phyloP scores from a whole-genome alignment of 2,113 vertebrate genomes.

The Asarcornis scutulata region DNA sequence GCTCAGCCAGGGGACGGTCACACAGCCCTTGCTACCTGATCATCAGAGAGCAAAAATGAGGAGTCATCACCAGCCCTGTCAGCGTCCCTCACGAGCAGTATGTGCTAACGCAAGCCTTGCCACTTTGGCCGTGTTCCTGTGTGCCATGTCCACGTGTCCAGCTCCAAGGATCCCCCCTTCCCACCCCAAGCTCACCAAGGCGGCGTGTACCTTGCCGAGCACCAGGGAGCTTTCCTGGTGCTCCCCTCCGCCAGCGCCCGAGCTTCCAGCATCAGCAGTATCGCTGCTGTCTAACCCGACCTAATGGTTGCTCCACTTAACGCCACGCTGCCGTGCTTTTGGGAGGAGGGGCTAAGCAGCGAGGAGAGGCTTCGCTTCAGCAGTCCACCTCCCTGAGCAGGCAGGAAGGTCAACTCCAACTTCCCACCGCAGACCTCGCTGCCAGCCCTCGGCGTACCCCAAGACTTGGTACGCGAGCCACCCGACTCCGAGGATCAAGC shows the following conservation, averaged over 20 bases:
- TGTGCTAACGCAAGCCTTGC: background rate
- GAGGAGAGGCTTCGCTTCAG: background rate
- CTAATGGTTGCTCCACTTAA: background rate
- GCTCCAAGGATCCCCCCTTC: background rate
- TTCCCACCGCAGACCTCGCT: background rate
- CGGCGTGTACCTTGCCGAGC: background rate
- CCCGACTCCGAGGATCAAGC: background rate
- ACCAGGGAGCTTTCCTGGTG: background rate
- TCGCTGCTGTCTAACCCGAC: background rate
- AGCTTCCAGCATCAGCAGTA: background rate
- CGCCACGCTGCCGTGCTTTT: background rate
- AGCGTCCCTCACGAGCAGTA: background rate
- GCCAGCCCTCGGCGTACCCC: accelerated
- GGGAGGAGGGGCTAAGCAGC: slow-evolving; percentile 5
- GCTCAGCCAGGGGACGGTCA: background rate
- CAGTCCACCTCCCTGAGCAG: background rate
- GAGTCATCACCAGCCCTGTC: background rate
- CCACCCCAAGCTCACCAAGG: background rate
- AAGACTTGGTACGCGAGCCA: background rate
- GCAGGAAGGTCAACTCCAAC: background rate
- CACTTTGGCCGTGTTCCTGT: accelerated
- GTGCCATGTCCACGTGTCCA: background rate
- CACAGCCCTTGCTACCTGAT: background rate
- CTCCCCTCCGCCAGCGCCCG: background rate
- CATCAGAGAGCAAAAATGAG: background rate